Evolutionary conservation across 2,888 invertebrate genomes (phyloP), one percentile per base, ranked within the genome.

Genomic region (Miltochrista miniata): DNA sequence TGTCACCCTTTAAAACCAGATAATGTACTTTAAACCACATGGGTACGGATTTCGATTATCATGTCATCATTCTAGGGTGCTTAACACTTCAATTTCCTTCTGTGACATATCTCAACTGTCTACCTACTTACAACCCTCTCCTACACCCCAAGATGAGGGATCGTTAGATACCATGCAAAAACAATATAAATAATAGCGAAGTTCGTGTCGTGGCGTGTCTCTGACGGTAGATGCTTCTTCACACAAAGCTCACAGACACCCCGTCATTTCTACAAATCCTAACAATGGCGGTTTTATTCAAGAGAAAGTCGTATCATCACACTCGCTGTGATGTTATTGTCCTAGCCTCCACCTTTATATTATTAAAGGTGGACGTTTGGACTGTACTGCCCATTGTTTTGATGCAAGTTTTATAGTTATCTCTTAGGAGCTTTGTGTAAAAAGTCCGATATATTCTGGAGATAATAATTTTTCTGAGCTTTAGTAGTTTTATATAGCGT

Each of bases 221-320:
- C 18, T 24, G 18, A 24, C 18, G 18, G 18, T 2, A 24, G 18
- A 24, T 24, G 18, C 18, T 24, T 24, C 18, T 24, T 24, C 18
- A 24, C 29, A 13, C 35, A 45, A 45, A 45, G 37, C 45, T 30
- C 1, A 11, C 34, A 15, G 10, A n/a, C 18, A 12, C 15, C 1
- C n/a, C 10, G 31, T 30, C 5, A 45, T 45, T 30, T n/a, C n/a
- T 12, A 29, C 36, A 45, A 38, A 45, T 45, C 37, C 37, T 31
- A 5, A 31, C 15, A 38, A 38, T 38, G 38, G 45, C n/a, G 29
- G 15, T 38, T 45, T 38, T 38, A 38, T 45, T 45, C 45, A 31
- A 15, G 53, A 34, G 35, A 44, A 35, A 44, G 35, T 13, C 24
- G 24, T 44, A 44, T 7, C 13, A 43, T 34, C 15, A 24, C 24